Base-by-base conservation (phyloP, 2,888 invertebrate species). In the Heteromyza rotundicornis region DNA sequence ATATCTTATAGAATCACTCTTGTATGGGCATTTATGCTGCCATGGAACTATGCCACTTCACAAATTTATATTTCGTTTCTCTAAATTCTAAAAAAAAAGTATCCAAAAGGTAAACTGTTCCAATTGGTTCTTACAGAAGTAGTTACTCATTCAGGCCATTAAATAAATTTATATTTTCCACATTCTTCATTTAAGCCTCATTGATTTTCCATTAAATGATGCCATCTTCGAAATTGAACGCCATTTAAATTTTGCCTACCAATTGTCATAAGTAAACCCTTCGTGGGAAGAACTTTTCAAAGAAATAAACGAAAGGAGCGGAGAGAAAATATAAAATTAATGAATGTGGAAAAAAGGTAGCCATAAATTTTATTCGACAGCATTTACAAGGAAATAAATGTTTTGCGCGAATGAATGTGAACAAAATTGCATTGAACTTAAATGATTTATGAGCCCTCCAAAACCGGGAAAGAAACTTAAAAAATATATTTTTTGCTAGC, bases 311-410 rank as follows among this genome's bases (percentile, higher is more conserved):
- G n/a, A 40, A 40, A n/a, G n/a, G 40, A 14, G 40, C 40, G 40
- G 40, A 40, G n/a, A n/a, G n/a, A 40, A 40, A 40, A 40, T 40
- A n/a, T n/a, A n/a, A 40, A 47, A 47, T 47, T 19, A 47, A 47
- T 47, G 47, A 17, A 17, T 40, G 8, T n/a, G n/a, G 40, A 19
- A 47, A n/a, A n/a, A n/a, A n/a, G n/a, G n/a, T n/a, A n/a, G n/a
- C n/a, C n/a, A n/a, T n/a, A n/a, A n/a, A n/a, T n/a, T n/a, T n/a
- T n/a, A n/a, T n/a, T n/a, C n/a, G n/a, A n/a, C n/a, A n/a, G n/a
- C n/a, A n/a, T n/a, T n/a, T n/a, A n/a, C n/a, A n/a, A n/a, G n/a
- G n/a, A n/a, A n/a, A n/a, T n/a, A n/a, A n/a, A n/a, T n/a, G n/a
- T n/a, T n/a, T n/a, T n/a, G n/a, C n/a, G n/a, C n/a, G n/a, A n/a